phyloP scores from a whole-genome alignment of 2,113 vertebrate genomes.

The Phaetusa simplex region DNA sequence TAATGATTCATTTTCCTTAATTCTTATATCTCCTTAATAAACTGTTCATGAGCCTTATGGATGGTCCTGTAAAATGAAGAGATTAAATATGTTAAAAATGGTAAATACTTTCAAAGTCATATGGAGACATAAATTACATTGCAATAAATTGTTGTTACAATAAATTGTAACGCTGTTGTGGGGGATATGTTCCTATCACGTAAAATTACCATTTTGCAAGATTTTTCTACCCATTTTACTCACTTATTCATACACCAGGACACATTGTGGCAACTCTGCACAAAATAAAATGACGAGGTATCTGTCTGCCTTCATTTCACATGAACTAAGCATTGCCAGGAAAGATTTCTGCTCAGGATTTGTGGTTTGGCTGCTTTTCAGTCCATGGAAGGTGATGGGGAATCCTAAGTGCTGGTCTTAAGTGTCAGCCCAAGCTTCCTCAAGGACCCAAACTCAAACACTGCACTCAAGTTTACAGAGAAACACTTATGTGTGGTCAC shows the following conservation, averaged over 20 bases:
- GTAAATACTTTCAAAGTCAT: neutral
- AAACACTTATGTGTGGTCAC: neutral
- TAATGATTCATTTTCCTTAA: neutral
- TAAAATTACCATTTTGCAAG: neutral
- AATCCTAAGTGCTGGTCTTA: neutral
- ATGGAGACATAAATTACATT: neutral
- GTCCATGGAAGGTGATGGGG: neutral
- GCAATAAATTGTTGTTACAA: too few relatives aligned
- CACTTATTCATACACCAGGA: neutral
- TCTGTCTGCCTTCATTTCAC: neutral
- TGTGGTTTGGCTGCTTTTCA: slow-evolving; percentile 1
- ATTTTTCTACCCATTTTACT: neutral
- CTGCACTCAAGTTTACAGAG: neutral
- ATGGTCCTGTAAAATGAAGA: neutral
- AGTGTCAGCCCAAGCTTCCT: neutral
- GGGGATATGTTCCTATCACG: neutral
- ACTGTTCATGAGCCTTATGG: neutral
- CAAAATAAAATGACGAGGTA: neutral
- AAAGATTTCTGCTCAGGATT: neutral
- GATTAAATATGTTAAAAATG: neutral
- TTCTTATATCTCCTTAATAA: neutral
- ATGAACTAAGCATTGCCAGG: neutral
- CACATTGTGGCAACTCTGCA: neutral
- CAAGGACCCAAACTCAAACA: neutral
- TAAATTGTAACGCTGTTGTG: neutral